Conservation (phyloP, 2,113 vertebrate genomes). For the Corythaeola cristata region DNA sequence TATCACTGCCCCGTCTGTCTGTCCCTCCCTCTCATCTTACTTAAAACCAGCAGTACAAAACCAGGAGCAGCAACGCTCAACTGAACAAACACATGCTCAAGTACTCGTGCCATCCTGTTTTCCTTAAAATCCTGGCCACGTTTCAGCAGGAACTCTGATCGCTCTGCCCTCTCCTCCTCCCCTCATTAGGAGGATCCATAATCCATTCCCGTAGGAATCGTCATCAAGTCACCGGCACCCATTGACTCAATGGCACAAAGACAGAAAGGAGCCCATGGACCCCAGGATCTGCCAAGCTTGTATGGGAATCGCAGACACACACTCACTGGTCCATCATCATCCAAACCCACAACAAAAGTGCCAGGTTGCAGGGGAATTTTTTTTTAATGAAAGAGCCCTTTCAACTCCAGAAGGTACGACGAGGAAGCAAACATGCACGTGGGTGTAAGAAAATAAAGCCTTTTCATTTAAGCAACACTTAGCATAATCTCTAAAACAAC, state of each 20-base stretch:
- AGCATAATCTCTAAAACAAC: neutral
- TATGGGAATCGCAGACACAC: neutral
- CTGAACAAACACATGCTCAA: neutral
- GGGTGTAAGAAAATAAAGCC: constrained; percentile 57
- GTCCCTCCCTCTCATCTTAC: neutral
- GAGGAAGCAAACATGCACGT: constrained; percentile 32
- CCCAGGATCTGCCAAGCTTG: accelerated
- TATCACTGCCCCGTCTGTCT: neutral
- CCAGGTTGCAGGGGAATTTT: neutral
- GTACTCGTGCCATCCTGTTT: neutral
- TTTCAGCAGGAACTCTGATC: neutral
- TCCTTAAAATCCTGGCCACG: neutral
- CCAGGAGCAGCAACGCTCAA: neutral
- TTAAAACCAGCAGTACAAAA: neutral
- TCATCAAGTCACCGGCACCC: neutral
- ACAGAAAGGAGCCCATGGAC: neutral
- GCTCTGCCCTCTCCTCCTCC: neutral
- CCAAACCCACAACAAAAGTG: neutral
- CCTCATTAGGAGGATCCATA: neutral
- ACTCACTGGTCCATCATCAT: neutral
- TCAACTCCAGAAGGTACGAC: constrained; percentile 18
- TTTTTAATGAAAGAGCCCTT: constrained; percentile 22
- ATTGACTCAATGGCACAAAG: neutral
- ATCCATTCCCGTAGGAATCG: neutral
- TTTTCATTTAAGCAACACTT: neutral